Evolutionary conservation across 1,140 invertebrate species (phyloP).

Genomic region (Micrasema minimum): DNA sequence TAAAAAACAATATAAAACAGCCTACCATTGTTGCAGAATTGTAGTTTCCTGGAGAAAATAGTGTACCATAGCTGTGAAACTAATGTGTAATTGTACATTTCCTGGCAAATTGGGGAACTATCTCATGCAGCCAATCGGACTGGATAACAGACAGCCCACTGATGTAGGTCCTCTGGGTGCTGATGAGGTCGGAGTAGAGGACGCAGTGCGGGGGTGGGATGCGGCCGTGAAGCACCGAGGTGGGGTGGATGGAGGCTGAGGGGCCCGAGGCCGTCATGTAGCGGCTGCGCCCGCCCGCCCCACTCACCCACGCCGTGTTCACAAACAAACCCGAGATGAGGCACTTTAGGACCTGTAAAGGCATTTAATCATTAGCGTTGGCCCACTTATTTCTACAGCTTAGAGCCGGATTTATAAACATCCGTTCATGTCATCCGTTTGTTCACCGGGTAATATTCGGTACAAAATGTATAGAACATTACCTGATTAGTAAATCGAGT

Average conservation of each 20-base stretch:
- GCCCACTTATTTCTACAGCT: no score
- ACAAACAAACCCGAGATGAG: conserved; percentile 86
- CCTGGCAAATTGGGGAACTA: conserved; percentile 64
- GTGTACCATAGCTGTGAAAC: no score
- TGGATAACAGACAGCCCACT: conserved; percentile 78
- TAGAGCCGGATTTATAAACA: no score
- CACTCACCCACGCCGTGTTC: conserved; percentile 84
- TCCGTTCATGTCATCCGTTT: no score
- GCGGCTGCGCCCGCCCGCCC: conserved; percentile 53
- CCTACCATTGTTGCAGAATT: no score
- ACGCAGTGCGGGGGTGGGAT: conserved; percentile 79
- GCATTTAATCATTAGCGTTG: no score
- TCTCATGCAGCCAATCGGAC: conserved; percentile 77
- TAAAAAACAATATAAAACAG: no score
- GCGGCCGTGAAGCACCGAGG: conserved; percentile 75
- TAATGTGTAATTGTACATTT: conserved; percentile 50
- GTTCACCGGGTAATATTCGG: no score
- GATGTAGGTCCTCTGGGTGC: conserved; percentile 87
- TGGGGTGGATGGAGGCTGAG: conserved; percentile 80
- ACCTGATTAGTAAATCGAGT: no score
- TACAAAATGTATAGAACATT: no score
- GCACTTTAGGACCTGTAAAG: conserved; percentile 75
- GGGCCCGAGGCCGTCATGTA: conserved; percentile 59
- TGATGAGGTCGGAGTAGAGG: conserved; percentile 91
- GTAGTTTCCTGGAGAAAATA: no score